A percentile compares a stretch with the other conserved stretches of the same genome.
These are phyloP conservation scores for Dasyprocta punctata DNA, from an alignment of 2,113 vertebrate species.

Conservation along the genomic window DNA sequence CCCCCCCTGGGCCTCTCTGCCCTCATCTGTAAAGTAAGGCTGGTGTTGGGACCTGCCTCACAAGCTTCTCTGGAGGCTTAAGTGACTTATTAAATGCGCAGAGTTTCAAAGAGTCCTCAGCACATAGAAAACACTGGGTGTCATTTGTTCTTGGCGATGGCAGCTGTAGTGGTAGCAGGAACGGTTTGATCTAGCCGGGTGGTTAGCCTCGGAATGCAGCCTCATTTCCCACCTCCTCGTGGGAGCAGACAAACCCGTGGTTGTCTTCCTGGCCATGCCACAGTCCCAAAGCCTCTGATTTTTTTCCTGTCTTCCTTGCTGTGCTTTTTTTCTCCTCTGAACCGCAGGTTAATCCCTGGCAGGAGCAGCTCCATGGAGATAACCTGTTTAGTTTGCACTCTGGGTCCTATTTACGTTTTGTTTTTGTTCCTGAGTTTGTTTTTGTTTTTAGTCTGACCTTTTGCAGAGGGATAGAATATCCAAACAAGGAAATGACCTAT, in stretches of 20 bases:
- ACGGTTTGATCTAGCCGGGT: neutral
- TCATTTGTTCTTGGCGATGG: neutral
- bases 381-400: slow-evolving; percentile 15
- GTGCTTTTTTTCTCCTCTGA: neutral
- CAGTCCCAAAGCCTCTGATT: neutral
- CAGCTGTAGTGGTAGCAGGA: neutral
- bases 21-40: neutral
- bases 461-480: slow-evolving; percentile 22
- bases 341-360: neutral
- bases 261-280: neutral
- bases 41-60: neutral
- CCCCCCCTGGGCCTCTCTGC: neutral
- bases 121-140: neutral
- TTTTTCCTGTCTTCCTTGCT: neutral
- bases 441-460: slow-evolving; percentile 62
- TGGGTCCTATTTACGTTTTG: slow-evolving; percentile 46
- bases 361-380: neutral
- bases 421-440: slow-evolving; percentile 67
- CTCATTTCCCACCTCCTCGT: neutral
- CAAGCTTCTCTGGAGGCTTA: neutral
- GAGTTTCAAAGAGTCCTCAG: neutral
- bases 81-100: neutral
- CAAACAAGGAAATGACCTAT: slow-evolving; percentile 50
- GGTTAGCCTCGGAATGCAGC: neutral
- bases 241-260: neutral